These are phyloP conservation scores for Calyptomena viridis DNA, from an alignment of 2,113 vertebrate species.

Conservation along the genomic window DNA sequence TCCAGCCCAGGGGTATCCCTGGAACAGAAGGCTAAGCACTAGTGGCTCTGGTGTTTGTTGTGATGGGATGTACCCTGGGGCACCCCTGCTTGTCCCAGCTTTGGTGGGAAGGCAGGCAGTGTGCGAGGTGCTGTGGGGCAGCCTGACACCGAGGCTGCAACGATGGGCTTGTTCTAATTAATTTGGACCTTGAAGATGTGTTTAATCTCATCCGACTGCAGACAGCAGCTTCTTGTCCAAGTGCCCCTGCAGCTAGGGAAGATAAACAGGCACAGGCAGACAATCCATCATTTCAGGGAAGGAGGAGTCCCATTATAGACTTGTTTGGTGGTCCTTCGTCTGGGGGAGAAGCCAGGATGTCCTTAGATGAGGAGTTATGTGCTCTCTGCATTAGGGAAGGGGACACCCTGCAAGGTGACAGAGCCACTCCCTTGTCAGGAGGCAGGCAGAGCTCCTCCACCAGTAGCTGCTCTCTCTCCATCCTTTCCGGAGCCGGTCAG, in stretches of 20 bases:
- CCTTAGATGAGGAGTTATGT: neutral
- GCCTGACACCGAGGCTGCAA: neutral
- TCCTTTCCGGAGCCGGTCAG: neutral
- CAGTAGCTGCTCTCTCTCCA: neutral
- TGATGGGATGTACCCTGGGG: neutral
- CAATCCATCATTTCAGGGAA: neutral
- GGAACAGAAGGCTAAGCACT: neutral
- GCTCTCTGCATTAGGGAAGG: neutral
- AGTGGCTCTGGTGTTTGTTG: neutral
- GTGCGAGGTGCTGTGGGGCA: rapidly evolving
- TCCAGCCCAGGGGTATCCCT: neutral
- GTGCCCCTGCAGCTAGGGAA: neutral
- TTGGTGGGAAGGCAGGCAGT: rapidly evolving
- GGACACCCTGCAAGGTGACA: neutral
- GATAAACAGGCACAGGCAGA: constrained; percentile 25
- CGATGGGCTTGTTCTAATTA: neutral
- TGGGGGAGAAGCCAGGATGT: neutral
- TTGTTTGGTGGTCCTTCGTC: neutral
- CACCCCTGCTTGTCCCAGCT: neutral
- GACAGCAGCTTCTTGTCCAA: constrained; percentile 8
- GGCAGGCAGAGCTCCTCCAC: neutral
- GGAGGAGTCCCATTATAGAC: neutral
- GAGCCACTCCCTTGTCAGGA: neutral
- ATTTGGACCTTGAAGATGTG: neutral
- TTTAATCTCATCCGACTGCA: neutral